Percentiles rank a stretch among this genome's conserved stretches.
Evolutionary conservation across 2,797 vertebrate species (phyloP).

Genomic region (Neosalanx taihuensis): DNA sequence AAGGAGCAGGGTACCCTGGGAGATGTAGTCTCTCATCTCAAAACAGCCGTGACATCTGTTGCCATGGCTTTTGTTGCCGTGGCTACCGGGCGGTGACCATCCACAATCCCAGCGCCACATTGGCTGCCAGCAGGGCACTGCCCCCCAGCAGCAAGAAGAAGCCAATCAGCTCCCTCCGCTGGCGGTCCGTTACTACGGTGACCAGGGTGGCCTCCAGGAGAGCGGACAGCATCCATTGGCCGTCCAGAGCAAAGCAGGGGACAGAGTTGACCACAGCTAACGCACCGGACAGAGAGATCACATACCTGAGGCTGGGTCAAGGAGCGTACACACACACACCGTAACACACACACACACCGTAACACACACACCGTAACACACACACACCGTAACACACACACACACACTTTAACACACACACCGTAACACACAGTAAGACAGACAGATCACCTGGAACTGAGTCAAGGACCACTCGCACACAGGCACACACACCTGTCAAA

Average conservation of each 20-base stretch:
- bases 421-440: slow-evolving; percentile 6
- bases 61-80: neutral
- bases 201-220: slow-evolving; percentile 92
- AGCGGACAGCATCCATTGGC: slow-evolving; percentile 97
- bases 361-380: neutral
- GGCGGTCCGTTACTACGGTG: slow-evolving; percentile 83
- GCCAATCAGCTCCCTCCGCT: slow-evolving; percentile 86
- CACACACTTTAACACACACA: neutral
- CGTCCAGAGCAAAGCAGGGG: slow-evolving; percentile 95
- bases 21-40: neutral
- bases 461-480: neutral
- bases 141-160: slow-evolving; percentile 94
- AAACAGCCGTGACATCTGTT: neutral
- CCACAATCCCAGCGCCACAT: slow-evolving; percentile 95
- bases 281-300: slow-evolving; percentile 93
- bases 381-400: neutral
- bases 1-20: neutral
- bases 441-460: slow-evolving; percentile 59
- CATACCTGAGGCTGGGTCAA: slow-evolving; percentile 73
- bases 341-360: slow-evolving; percentile 18
- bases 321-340: neutral
- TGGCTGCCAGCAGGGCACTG: slow-evolving; percentile 92
- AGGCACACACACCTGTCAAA: neutral
- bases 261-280: slow-evolving; percentile 96
- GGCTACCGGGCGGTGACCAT: slow-evolving; percentile 94